These are phyloP conservation scores for Bombus sylvicola DNA, from an alignment of 1,140 invertebrate genomes.

Conservation along the genomic window DNA sequence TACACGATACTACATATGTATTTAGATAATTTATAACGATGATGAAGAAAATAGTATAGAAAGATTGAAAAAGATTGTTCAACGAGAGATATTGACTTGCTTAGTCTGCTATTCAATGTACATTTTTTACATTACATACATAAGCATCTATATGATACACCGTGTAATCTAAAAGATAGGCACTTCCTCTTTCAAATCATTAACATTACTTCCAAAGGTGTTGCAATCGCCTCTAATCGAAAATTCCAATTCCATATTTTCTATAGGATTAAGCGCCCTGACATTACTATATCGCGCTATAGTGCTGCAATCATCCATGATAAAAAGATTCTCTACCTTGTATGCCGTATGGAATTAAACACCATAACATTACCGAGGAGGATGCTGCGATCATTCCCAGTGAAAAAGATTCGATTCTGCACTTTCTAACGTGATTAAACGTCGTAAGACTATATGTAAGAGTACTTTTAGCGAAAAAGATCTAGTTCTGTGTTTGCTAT, in stretches of 20 bases:
- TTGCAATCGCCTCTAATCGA: neutral
- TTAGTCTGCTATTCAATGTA: conserved; percentile 27
- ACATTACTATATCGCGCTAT: neutral
- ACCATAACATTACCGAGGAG: neutral
- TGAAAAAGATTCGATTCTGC: neutral
- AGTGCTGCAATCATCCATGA: neutral
- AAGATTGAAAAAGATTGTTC: conserved; percentile 38
- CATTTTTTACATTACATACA: conserved; percentile 26
- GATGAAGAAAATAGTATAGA: conserved; percentile 29
- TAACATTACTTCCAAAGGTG: conserved; percentile 13
- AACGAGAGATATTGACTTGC: conserved; percentile 20
- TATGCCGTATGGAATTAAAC: neutral
- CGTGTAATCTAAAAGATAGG: conserved; percentile 11
- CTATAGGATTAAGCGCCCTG: neutral
- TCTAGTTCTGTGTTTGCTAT: neutral
- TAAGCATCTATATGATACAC: conserved; percentile 12
- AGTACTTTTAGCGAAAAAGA: neutral
- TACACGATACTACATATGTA: neutral
- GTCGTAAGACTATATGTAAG: neutral
- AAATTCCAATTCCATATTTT: neutral
- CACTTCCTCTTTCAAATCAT: conserved; percentile 27
- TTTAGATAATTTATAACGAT: conserved; percentile 35
- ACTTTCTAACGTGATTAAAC: neutral
- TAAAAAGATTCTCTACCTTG: neutral
- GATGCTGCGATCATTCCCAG: neutral